Percentiles rank a stretch among this genome's conserved stretches.
Evolutionary conservation across 2,113 vertebrate genomes (phyloP).

Genomic region (Calypte anna): DNA sequence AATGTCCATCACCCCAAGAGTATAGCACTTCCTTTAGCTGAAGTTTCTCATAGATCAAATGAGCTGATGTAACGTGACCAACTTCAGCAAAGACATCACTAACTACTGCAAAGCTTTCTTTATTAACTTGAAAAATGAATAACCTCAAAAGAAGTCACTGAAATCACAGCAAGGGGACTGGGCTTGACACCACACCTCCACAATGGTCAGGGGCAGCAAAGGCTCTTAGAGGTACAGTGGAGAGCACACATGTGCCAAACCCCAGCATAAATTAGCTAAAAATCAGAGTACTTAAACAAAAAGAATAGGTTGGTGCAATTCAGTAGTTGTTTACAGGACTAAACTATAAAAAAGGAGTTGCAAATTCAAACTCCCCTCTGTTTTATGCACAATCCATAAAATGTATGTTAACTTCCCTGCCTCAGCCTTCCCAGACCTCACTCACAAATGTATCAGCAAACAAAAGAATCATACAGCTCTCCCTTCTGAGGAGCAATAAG

Average conservation of each 20-base stretch:
- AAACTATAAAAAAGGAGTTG: neutral
- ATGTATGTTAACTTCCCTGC: neutral
- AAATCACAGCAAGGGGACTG: neutral
- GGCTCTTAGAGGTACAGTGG: neutral
- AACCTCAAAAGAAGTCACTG: neutral
- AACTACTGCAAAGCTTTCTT: neutral
- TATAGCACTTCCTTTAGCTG: neutral
- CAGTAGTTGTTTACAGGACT: neutral
- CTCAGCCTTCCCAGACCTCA: neutral
- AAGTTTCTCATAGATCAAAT: neutral
- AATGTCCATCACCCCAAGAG: neutral
- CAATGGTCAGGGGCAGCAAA: neutral
- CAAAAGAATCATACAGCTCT: neutral
- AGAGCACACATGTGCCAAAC: neutral
- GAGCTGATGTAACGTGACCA: neutral
- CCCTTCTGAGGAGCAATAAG: neutral
- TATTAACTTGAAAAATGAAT: neutral
- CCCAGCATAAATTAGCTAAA: neutral
- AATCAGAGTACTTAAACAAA: neutral
- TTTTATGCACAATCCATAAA: neutral
- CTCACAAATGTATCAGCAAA: neutral
- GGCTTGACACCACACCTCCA: neutral
- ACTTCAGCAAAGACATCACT: neutral
- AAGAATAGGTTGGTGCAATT: neutral
- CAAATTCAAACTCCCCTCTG: neutral